Evolutionary conservation across 2,797 vertebrate species (phyloP), one percentile per base, ranked within the genome.

Genomic region (Phoebastria nigripes): DNA sequence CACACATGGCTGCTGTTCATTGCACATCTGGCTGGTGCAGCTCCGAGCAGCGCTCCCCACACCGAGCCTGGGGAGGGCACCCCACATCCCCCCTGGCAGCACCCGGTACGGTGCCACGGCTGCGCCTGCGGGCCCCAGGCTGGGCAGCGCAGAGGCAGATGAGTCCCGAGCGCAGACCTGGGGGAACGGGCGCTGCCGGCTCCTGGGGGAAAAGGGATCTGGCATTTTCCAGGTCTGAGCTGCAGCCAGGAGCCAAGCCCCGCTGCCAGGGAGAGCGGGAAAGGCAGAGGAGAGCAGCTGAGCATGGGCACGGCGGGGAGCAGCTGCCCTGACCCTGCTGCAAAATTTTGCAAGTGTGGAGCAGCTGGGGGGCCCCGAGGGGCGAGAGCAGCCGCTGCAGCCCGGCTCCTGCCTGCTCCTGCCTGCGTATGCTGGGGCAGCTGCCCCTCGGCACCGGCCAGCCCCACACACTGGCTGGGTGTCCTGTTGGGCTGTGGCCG

Each of bases 1-100:
- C 69, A 3, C 72, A 2, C 2, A 0, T 1, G 20, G 71, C 69
- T 54, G 67, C 55, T 39, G n/a, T 4, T 18, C 28, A 1, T 7
- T 3, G 62, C 37, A 18, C 82, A 12, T 42, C 47, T 41, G 21
- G 25, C 54, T 67, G 81, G 58, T 2, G 16, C 1, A 2, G 70
- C 54, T 80, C 51, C 13, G 2, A 22, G 39, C 63, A 25, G 42
- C 4, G 12, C 37, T 61, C 41, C 24, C 11, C 58, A 2, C 16
- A 1, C 20, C 8, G 10, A 11, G 41, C 41, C 28, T 6, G 1
- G 61, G 29, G 26, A 20, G 22, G 44, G 26, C 59, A 35, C 29
- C 33, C 35, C 44, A 0, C 31, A 1, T 4, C 15, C 52, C 17
- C 42, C n/a, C 41, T 7, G 3, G n/a, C 54, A 49, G 58, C 65